Percentiles rank a stretch among this genome's conserved stretches.
phyloP scores from a whole-genome alignment of 2,797 vertebrate genomes.

The Onychomys torridus region DNA sequence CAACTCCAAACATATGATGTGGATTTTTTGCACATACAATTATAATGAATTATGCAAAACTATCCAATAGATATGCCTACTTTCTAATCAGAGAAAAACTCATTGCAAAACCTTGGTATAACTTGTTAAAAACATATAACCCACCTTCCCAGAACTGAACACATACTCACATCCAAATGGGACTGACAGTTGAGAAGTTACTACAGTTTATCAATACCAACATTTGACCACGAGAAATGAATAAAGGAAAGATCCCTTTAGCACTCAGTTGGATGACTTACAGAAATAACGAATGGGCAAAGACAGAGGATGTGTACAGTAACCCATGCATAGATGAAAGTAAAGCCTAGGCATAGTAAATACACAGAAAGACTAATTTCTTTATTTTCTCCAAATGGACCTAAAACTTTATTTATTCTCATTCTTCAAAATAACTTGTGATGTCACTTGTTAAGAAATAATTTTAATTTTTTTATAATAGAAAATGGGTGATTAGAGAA shows the following conservation, averaged over 20 bases:
- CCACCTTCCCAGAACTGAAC: neutral
- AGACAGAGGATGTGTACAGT: neutral
- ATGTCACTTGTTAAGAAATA: neutral
- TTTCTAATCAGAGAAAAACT: neutral
- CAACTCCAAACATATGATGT: neutral
- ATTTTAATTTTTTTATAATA: neutral
- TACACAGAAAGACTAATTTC: neutral
- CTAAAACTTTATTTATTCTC: neutral
- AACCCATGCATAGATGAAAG: neutral
- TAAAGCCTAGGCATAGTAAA: neutral
- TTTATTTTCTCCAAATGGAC: neutral
- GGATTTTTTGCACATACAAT: neutral
- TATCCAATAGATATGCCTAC: neutral
- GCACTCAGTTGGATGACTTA: neutral
- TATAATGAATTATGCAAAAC: neutral
- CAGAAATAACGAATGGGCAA: neutral
- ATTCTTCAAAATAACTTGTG: slow-evolving; percentile 36
- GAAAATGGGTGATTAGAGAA: neutral
- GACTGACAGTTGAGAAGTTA: neutral
- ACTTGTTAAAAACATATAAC: neutral
- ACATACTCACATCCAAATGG: neutral
- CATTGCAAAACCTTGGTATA: neutral
- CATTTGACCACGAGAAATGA: neutral
- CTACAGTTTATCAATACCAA: neutral
- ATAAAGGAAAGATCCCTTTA: neutral